Evolutionary conservation across 2,888 invertebrate genomes (phyloP).

Genomic region (Hoplodrina ambigua): DNA sequence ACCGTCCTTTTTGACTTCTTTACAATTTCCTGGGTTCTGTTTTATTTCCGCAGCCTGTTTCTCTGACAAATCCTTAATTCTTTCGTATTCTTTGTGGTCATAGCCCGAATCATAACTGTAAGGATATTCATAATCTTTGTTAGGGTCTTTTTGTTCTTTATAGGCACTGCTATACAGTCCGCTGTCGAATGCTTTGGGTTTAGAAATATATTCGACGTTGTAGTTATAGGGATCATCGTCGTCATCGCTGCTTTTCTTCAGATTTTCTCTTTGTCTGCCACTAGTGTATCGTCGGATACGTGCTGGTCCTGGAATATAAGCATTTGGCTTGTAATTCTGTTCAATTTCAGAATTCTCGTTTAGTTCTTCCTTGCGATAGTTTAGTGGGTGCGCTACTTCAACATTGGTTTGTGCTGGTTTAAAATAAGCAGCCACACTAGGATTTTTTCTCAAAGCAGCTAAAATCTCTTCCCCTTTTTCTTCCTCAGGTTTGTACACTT

Average conservation of each 20-base stretch:
- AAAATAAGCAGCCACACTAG: slow-evolving; percentile 85
- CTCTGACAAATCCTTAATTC: slow-evolving; percentile 91
- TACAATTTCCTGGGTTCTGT: slow-evolving; percentile 92
- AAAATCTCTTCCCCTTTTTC: slow-evolving; percentile 83
- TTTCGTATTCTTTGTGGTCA: slow-evolving; percentile 89
- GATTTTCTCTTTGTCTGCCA: slow-evolving; percentile 82
- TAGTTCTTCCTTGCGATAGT: slow-evolving; percentile 84
- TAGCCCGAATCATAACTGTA: slow-evolving; percentile 88
- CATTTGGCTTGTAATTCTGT: slow-evolving; percentile 86
- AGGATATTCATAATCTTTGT: slow-evolving; percentile 86
- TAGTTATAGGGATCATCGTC: slow-evolving; percentile 89
- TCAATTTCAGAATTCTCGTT: slow-evolving; percentile 79
- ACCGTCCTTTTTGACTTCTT: slow-evolving; percentile 91
- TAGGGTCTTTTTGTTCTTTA: slow-evolving; percentile 81
- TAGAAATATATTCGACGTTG: slow-evolving; percentile 85
- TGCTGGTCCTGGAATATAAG: slow-evolving; percentile 86
- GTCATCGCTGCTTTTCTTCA: slow-evolving; percentile 79
- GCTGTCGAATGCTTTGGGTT: slow-evolving; percentile 88
- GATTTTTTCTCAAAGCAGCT: slow-evolving; percentile 85
- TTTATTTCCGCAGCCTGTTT: slow-evolving; percentile 91
- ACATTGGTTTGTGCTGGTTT: slow-evolving; percentile 84
- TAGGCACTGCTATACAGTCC: slow-evolving; percentile 85
- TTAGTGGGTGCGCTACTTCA: slow-evolving; percentile 84
- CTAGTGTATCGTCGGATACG: slow-evolving; percentile 88
- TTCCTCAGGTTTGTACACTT: slow-evolving; percentile 86